Evolutionary conservation across 1,140 invertebrate species (phyloP), one percentile per base, ranked within the genome.

Genomic region (Monochamus saltuarius): DNA sequence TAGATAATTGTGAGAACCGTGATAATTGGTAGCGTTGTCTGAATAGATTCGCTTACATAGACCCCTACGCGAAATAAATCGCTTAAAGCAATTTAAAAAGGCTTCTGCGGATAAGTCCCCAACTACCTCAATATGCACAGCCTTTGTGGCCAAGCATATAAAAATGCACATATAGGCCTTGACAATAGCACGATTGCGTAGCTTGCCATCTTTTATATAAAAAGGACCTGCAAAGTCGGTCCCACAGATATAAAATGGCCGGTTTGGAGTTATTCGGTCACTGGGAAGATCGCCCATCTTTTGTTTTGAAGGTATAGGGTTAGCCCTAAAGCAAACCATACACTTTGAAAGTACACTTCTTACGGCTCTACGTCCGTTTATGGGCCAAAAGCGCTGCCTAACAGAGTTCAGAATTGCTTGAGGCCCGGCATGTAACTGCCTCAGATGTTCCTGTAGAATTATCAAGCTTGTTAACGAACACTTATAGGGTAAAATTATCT

Each of bases 41-140:
- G n/a, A n/a, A n/a, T n/a, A n/a, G n/a, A n/a, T n/a, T n/a, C n/a
- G n/a, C n/a, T n/a, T n/a, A n/a, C n/a, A n/a, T n/a, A n/a, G n/a
- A n/a, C n/a, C n/a, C n/a, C n/a, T n/a, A n/a, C n/a, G n/a, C n/a
- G n/a, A n/a, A n/a, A n/a, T n/a, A n/a, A n/a, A n/a, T n/a, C n/a
- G n/a, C n/a, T n/a, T n/a, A n/a, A n/a, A n/a, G n/a, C n/a, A n/a
- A n/a, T n/a, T n/a, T n/a, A n/a, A n/a, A n/a, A n/a, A n/a, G n/a
- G n/a, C n/a, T n/a, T n/a, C n/a, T n/a, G n/a, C n/a, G n/a, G n/a
- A n/a, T n/a, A n/a, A n/a, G 55, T 76, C 68, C 1, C 53, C 45
- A 1, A 76, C 73, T 7, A 75, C 14, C 62, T 81, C 77, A 10
- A 81, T 51, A 54, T 80, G 78, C 11, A 78, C 64, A 0, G 74